Percentiles rank a stretch among this genome's conserved stretches.
Evolutionary conservation across 1,140 invertebrate species (phyloP).

Genomic region (Drosophila bocqueti): DNA sequence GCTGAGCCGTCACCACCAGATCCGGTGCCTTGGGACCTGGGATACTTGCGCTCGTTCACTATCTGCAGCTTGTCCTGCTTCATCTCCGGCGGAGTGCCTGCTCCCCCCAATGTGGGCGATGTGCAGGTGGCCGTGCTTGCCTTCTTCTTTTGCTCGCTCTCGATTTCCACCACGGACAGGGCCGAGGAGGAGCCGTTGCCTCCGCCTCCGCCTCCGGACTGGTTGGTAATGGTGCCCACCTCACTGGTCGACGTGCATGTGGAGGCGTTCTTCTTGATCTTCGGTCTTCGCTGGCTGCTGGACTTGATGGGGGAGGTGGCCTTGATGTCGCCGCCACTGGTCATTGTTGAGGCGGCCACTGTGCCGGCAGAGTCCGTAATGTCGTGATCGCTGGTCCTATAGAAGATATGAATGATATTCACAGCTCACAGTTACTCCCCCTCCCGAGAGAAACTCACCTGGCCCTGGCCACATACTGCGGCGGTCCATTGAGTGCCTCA

Average conservation of each 20-base stretch:
- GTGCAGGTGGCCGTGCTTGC: constrained; percentile 29
- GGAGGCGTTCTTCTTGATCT: constrained; percentile 78
- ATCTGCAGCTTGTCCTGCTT: constrained; percentile 78
- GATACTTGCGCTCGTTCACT: constrained; percentile 73
- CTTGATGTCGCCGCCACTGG: constrained; percentile 64
- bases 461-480: constrained; percentile 68
- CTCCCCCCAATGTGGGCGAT: constrained; percentile 37
- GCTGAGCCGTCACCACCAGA: constrained; percentile 42
- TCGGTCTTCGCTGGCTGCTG: constrained; percentile 67
- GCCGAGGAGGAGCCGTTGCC: constrained; percentile 37
- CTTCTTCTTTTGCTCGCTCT: constrained; percentile 63
- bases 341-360: constrained; percentile 58
- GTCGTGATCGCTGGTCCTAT: constrained; percentile 53
- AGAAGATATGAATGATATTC: not conserved
- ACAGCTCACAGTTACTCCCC: not conserved
- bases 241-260: constrained; percentile 76
- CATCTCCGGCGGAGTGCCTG: constrained; percentile 23
- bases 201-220: not conserved
- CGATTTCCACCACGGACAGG: constrained; percentile 59
- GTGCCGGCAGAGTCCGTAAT: constrained; percentile 48
- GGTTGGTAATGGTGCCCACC: constrained; percentile 67
- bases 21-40: constrained; percentile 17
- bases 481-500: constrained; percentile 98
- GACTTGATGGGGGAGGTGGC: constrained; percentile 73
- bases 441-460: constrained; percentile 42